Percentiles rank a stretch among this genome's conserved stretches.
These are phyloP conservation scores for Gambusia holbrooki DNA, from an alignment of 2,113 vertebrate species.

Conservation along the genomic window DNA sequence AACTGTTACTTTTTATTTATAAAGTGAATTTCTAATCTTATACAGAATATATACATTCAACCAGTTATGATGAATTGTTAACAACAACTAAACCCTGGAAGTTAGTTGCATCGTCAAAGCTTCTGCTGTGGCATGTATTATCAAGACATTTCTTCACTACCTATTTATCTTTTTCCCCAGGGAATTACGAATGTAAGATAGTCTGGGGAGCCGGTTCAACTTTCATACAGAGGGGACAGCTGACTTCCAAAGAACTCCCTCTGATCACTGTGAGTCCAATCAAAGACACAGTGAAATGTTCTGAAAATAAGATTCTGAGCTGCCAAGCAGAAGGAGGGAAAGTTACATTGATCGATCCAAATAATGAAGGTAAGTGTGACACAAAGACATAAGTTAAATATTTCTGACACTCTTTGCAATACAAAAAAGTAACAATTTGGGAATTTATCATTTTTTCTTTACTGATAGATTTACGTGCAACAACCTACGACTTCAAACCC, in stretches of 20 bases:
- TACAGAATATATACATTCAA: neutral
- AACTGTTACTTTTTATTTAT: too few relatives aligned
- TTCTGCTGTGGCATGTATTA: too few relatives aligned
- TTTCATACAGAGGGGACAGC: neutral
- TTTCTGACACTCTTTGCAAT: neutral
- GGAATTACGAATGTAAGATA: neutral
- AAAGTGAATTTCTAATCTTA: neutral
- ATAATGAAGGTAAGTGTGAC: neutral
- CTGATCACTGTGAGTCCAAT: neutral
- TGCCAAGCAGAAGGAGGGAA: neutral
- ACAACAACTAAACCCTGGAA: too few relatives aligned
- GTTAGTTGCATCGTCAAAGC: too few relatives aligned
- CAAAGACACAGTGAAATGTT: neutral
- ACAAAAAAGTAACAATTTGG: neutral
- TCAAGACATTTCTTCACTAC: neutral
- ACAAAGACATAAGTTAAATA: neutral
- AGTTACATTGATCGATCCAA: neutral
- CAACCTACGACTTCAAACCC: accelerated
- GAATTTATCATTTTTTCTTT: neutral
- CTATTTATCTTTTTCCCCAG: neutral
- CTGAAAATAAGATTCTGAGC: accelerated
- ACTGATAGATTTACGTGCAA: neutral
- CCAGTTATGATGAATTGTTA: neutral
- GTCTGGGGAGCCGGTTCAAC: neutral
- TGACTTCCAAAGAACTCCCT: neutral